Base-by-base conservation (phyloP, 1,140 invertebrate species). In the Proctacanthus coquilletti region DNA sequence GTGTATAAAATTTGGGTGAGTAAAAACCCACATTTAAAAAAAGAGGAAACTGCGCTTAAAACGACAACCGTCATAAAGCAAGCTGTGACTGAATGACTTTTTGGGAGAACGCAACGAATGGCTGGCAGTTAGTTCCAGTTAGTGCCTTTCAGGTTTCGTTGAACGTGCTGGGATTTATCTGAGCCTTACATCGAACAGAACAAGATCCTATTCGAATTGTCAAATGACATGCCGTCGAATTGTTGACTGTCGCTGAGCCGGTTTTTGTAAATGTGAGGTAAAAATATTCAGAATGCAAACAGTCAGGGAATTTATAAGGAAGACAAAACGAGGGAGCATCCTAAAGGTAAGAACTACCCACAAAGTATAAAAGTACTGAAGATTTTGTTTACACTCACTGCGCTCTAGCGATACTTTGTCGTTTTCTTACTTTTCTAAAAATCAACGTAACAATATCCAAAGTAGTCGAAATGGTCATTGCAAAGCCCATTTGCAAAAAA, bases 261-360 rank as follows among this genome's bases (percentile, higher is more conserved):
- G 13, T 15, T 11, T 15, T 32, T 32, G 13, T 32, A 6, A 6
- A 32, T 6, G 13, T 11, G 13, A 6, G 9, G 21, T 9, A 18
- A 30, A 30, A 21, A 38, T 30, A 30, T 0, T 15, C 38, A 57
- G 43, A 20, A 60, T 60, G 56, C 51, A 57, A 40, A 60, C 55
- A 40, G 52, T 56, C 47, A 68, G 70, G 44, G 69, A 68, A 36
- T 72, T 71, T 62, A 52, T 70, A 42, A 65, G 69, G 14, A 70
- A 71, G 63, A 72, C 69, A 9, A 72, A 71, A 52, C 63, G 69
- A 25, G 70, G 70, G 3, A 72, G 71, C 42, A 68, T 72, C 36
- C 51, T 71, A 36, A 72, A 70, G 53, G 66, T 68, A 49, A 58
- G 50, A 48, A 57, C n/a, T n/a, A n/a, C n/a, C n/a, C n/a, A n/a